Conservation (phyloP, 2,888 invertebrate genomes). For the Orchesella flavescens region DNA sequence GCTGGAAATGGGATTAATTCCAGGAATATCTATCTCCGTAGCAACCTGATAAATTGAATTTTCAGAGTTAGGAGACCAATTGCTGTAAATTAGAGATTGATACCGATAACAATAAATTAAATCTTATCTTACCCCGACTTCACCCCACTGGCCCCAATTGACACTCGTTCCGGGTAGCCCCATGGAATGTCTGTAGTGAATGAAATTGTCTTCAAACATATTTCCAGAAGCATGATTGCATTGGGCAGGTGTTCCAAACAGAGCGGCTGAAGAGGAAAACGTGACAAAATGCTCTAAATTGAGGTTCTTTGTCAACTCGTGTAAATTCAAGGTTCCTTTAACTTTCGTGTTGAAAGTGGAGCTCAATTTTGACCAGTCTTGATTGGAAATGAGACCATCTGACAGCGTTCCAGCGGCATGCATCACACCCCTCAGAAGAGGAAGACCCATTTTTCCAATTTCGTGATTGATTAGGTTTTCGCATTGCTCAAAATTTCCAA, state of each 20-base stretch:
- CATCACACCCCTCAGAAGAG: slow-evolving; percentile 43
- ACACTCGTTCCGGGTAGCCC: slow-evolving; percentile 55
- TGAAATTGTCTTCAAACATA: slow-evolving; percentile 47
- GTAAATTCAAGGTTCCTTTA: slow-evolving; percentile 39
- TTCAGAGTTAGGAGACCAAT: no score
- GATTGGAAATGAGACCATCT: slow-evolving; percentile 30
- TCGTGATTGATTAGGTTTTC: background rate
- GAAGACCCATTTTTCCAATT: background rate
- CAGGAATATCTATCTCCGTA: background rate
- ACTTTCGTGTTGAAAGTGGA: slow-evolving; percentile 32
- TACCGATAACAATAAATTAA: no score
- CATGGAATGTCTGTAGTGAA: slow-evolving; percentile 35
- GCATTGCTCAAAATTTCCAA: background rate
- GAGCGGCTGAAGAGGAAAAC: slow-evolving; percentile 50
- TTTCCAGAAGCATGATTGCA: slow-evolving; percentile 43
- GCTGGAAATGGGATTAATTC: background rate
- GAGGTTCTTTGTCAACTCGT: slow-evolving; percentile 23
- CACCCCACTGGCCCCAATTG: slow-evolving; percentile 65
- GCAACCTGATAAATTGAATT: no score
- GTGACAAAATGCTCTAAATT: slow-evolving; percentile 59
- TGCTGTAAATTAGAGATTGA: no score
- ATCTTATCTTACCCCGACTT: slow-evolving; percentile 7
- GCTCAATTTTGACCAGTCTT: slow-evolving; percentile 28
- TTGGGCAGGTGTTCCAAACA: slow-evolving; percentile 51
- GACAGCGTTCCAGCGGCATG: slow-evolving; percentile 42